These are phyloP conservation scores for Anser cygnoides DNA, from an alignment of 2,113 vertebrate species.

Conservation along the genomic window DNA sequence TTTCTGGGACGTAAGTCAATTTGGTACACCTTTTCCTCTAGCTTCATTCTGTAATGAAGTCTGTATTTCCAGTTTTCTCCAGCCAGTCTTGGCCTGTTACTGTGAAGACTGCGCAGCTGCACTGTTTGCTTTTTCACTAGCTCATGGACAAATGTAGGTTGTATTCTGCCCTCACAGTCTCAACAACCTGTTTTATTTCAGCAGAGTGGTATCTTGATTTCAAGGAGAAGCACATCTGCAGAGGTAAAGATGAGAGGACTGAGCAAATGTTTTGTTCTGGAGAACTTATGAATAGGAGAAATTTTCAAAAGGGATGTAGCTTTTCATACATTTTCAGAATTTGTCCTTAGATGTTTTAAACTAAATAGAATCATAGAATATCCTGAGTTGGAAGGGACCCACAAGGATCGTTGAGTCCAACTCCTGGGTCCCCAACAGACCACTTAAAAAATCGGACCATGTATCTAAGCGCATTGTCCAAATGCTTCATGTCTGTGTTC, in stretches of 20 bases:
- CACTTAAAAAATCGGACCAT: too few species aligned
- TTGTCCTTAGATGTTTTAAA: neutral
- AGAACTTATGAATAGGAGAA: neutral
- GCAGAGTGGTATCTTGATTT: neutral
- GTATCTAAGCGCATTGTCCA: too few species aligned
- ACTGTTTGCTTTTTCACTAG: neutral
- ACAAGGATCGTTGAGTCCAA: too few species aligned
- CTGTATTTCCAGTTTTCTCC: neutral
- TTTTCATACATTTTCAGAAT: constrained; percentile 10
- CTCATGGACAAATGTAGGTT: neutral
- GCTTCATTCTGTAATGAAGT: neutral
- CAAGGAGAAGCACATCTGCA: neutral
- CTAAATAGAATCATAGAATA: neutral
- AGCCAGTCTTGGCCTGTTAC: neutral
- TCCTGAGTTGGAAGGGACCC: too few species aligned
- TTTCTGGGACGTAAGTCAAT: neutral
- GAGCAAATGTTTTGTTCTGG: neutral
- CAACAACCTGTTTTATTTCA: neutral
- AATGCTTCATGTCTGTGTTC: too few species aligned
- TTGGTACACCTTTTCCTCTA: neutral
- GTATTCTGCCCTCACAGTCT: neutral
- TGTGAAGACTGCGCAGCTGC: neutral
- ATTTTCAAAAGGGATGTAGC: neutral
- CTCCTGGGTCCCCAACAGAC: too few species aligned
- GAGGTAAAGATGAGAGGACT: neutral